Evolutionary conservation across 2,797 vertebrate species (phyloP), one percentile per base, ranked within the genome.

Genomic region (Toxotes lorentzi): DNA sequence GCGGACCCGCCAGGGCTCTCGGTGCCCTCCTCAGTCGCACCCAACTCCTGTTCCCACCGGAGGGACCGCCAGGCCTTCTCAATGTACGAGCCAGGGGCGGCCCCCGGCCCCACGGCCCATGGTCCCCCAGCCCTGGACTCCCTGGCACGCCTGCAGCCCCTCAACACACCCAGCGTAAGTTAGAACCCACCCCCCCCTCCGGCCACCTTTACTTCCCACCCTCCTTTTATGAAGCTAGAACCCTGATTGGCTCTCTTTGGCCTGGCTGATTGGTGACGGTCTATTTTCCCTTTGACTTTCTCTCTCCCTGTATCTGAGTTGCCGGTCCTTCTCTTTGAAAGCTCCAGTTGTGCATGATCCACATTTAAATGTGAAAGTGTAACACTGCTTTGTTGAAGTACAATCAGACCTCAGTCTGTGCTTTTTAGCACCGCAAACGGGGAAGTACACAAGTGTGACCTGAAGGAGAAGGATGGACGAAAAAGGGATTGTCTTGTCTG

Each of bases 41-140:
- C 91, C 89, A 81, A 92, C 85, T 82, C 90, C 56, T 86, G 89
- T 73, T 86, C 92, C 0, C 95, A 95, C 84, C 95, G 98, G 79
- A 93, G 97, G 67, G 97, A 98, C 91, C 96, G 98, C 76, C 97
- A 99, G 89, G 97, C 98, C 35, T 96, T 97, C 93, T 99, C 98
- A 78, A 99, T 99, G 98, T 99, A 98, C 4, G 97, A 98, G 86
- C 97, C 98, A 0, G 97, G 97, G 79, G 96, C 97, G 10, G 95
- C 97, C 0, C 94, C 94, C 0, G 82, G 78, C 83, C 95, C 97
- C 89, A 97, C 96, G 82, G 94, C 96, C 89, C 98, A 97, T 0
- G 95, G 91, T 30, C 92, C 96, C 90, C 90, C 95, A 95, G 84
- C 95, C 4, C 95, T 96, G 92, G 98, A 99, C 51, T 96, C 98